phyloP scores from a whole-genome alignment of 30 jellyfish, hydroid and myxozoan genomes.

The Aurelia sp. region DNA sequence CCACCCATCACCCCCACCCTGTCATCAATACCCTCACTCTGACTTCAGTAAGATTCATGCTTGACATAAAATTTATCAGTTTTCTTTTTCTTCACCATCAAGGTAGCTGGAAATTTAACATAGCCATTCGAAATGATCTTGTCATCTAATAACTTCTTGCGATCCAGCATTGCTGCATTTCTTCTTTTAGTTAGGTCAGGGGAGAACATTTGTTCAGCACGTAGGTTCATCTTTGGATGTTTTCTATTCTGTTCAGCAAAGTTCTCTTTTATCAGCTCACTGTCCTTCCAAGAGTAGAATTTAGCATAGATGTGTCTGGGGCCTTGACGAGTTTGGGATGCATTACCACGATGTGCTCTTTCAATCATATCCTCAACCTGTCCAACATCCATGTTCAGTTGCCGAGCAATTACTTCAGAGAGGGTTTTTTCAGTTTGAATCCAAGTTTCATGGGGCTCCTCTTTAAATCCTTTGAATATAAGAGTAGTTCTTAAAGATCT shows the following conservation, averaged over 20 bases:
- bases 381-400: too few species aligned
- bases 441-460: conserved; percentile 33
- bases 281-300: neutral
- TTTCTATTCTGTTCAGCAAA: conserved; percentile 1
- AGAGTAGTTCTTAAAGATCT: conserved; percentile 12
- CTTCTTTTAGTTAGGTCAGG: conserved; percentile 26
- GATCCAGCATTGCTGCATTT: neutral
- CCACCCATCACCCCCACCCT: too few species aligned
- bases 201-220: conserved; percentile 33
- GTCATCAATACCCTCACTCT: too few species aligned
- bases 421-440: conserved; percentile 21
- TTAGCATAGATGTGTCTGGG: conserved; percentile 9
- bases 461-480: conserved; percentile 23
- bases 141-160: too few species aligned
- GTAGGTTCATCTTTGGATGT: conserved; percentile 10
- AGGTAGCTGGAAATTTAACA: too few species aligned
- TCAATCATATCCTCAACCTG: neutral
- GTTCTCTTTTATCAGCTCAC: conserved; percentile 13
- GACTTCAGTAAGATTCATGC: too few species aligned
- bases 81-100: too few species aligned
- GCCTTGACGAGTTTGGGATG: conserved; percentile 5
- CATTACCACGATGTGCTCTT: conserved; percentile 24
- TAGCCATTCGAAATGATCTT: too few species aligned
- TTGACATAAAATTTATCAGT: too few species aligned
- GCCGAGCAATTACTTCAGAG: neutral